Percentiles rank a stretch among this genome's conserved stretches.
Conservation (phyloP, 2,797 vertebrate species). For the Dromococcyx pavoninus region DNA sequence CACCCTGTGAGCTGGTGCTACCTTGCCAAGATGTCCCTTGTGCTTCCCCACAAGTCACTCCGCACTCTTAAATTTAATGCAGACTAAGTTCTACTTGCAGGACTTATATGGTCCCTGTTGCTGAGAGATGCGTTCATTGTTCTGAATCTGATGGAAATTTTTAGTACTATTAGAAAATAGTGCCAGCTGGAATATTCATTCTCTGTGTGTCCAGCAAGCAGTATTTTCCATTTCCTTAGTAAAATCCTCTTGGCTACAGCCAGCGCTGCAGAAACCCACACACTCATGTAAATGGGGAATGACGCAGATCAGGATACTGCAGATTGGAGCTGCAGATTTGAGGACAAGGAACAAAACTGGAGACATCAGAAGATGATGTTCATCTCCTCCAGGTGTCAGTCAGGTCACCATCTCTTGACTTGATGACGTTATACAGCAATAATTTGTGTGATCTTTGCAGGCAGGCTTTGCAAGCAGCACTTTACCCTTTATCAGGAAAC, state of each 20-base stretch:
- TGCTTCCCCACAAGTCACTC: background rate
- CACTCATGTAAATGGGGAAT: background rate
- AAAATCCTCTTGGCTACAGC: background rate
- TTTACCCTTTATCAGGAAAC: background rate
- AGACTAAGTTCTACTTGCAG: background rate
- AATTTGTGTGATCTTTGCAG: background rate
- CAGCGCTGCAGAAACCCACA: background rate
- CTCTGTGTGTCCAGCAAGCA: slow-evolving; percentile 31
- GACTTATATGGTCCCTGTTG: background rate
- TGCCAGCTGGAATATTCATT: slow-evolving; percentile 51
- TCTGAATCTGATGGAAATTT: slow-evolving; percentile 37
- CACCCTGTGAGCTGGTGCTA: background rate
- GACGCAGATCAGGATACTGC: background rate
- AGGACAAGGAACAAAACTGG: background rate
- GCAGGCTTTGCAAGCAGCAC: background rate
- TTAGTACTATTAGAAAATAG: background rate
- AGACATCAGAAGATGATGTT: background rate
- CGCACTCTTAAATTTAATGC: background rate
- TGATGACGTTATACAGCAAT: background rate
- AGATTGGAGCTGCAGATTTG: background rate
- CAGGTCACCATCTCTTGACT: background rate
- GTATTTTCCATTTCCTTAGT: slow-evolving; percentile 53
- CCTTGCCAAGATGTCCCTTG: background rate
- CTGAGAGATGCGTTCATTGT: background rate
- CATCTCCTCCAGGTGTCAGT: background rate